Evolutionary conservation across 2,797 vertebrate genomes (phyloP).

Genomic region (Borostomias antarcticus): DNA sequence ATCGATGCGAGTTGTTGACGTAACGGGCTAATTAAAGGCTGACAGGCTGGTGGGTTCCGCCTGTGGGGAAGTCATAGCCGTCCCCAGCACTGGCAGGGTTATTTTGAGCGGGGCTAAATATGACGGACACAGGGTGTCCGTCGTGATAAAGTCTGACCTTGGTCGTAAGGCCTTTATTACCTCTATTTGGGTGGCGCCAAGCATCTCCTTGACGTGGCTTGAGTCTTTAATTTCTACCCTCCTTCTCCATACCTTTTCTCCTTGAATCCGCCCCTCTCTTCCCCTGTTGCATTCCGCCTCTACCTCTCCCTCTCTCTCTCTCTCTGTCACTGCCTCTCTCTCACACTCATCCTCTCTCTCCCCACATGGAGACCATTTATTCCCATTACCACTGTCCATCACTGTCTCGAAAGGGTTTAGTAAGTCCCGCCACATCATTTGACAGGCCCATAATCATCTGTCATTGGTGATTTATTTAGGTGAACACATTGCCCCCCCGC

Average conservation of each 20-base stretch:
- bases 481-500: constrained; percentile 45
- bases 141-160: too few relatives aligned
- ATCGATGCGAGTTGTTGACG: constrained; percentile 63
- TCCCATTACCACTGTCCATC: constrained; percentile 42
- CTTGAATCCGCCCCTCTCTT: constrained; percentile 14
- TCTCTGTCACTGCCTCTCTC: background rate
- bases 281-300: constrained; percentile 14
- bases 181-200: too few relatives aligned
- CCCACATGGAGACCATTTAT: constrained; percentile 4
- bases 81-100: constrained; percentile 36
- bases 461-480: constrained; percentile 76
- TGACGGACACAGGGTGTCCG: background rate
- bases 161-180: too few relatives aligned
- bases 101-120: constrained; percentile 21
- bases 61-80: constrained; percentile 47
- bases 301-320: constrained; percentile 11
- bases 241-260: constrained; percentile 12
- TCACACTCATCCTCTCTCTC: background rate
- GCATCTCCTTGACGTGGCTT: too few relatives aligned
- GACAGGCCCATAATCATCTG: constrained; percentile 66
- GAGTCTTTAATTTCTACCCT: constrained; percentile 1
- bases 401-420: constrained; percentile 51
- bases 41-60: constrained; percentile 52
- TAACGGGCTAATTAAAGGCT: constrained; percentile 66
- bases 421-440: constrained; percentile 50